Base-by-base conservation (phyloP, 1,140 invertebrate species). In the Pentalonia nigronervosa region DNA sequence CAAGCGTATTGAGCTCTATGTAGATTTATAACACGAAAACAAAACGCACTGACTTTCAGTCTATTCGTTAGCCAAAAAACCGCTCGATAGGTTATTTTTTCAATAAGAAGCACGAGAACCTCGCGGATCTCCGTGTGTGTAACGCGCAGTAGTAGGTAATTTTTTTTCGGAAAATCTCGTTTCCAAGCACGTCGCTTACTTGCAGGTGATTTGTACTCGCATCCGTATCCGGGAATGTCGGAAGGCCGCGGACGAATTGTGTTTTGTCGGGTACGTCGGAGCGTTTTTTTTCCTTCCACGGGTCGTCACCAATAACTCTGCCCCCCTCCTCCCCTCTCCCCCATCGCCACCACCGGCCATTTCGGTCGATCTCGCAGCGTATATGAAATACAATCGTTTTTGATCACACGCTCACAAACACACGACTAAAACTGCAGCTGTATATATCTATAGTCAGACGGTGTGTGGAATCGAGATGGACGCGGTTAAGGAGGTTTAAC, bases 401-500 rank as follows among this genome's bases (percentile, higher is more conserved):
- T 76, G 60, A 76, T 76, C 17, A 34, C 60, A 76, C 60, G 14
- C 41, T 41, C 41, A 41, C 60, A 60, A 3, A 76, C 60, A 11
- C 30, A 34, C n/a, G 30, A 76, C 60, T 1, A 76, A 76, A 76
- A 34, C 60, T 67, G 30, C 50, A 48, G 47, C 14, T 48, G 14
- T 48, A 48, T 53, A 20, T 53, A 20, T 60, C 9, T 60, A 7
- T 76, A 76, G 30, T 76, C n/a, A 17, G 60, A 76, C n/a, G n/a
- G 14, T n/a, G 50, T 50, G 47, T 48, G 14, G 60, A 14, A 76
- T n/a, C 30, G 6, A 11, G 60, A 34, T 76, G n/a, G 36, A 90
- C 53, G 41, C 56, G 41, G 53, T 60, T 60, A 76, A 60, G 89
- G 89, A 90, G 53, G 34, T 90, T 60, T 41, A 36, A 90, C 34